Evolutionary conservation across 1,140 invertebrate genomes (phyloP).

Genomic region (Brachionus angularis): DNA sequence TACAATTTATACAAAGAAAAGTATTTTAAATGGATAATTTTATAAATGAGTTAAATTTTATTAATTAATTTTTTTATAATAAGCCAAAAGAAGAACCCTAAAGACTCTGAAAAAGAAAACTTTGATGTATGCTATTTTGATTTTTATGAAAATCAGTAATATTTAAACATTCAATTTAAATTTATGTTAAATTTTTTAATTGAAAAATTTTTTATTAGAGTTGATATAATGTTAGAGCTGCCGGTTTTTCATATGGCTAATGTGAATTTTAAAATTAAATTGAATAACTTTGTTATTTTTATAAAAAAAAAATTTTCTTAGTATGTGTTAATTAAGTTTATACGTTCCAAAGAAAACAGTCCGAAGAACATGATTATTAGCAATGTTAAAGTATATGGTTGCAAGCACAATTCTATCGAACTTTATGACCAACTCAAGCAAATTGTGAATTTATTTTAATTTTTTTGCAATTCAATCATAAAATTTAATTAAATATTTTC

Average conservation of each 20-base stretch:
- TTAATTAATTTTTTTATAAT: no score
- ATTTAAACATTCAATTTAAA: background rate
- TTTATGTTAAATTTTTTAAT: background rate
- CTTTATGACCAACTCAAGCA: background rate
- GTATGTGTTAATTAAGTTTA: constrained; percentile 21
- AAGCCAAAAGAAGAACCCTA: no score
- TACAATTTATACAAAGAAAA: constrained; percentile 9
- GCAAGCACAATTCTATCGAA: background rate
- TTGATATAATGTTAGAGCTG: constrained; percentile 21
- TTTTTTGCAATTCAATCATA: no score
- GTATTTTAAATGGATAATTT: no score
- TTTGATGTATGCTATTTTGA: constrained; percentile 30
- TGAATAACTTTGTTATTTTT: background rate
- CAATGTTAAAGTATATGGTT: background rate
- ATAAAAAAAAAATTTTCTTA: background rate
- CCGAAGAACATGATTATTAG: background rate
- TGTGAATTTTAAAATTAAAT: background rate
- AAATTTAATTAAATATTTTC: background rate
- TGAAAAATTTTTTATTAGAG: background rate
- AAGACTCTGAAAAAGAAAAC: no score
- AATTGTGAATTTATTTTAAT: background rate
- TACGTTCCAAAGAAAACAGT: constrained; percentile 2
- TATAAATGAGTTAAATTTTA: no score
- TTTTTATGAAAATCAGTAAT: constrained; percentile 36
- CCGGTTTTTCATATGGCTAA: background rate